Conservation (phyloP, 2,797 vertebrate genomes). For the Gorsachius magnificus region DNA sequence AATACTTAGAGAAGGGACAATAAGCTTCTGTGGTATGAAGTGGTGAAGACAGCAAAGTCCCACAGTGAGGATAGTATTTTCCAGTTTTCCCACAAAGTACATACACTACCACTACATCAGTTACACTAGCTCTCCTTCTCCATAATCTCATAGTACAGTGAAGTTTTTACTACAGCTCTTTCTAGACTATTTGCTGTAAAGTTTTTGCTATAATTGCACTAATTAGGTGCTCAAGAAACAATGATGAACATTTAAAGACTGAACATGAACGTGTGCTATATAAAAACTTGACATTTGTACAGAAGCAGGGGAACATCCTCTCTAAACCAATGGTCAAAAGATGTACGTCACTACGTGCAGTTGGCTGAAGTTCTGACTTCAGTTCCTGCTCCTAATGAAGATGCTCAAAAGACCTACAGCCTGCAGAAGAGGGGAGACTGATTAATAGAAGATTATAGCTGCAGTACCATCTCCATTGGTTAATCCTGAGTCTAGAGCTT, state of each 20-base stretch:
- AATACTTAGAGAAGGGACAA: background rate
- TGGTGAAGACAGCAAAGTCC: background rate
- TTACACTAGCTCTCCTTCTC: background rate
- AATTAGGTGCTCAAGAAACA: background rate
- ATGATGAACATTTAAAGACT: background rate
- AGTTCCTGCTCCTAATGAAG: background rate
- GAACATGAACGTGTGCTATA: background rate
- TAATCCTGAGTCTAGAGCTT: background rate
- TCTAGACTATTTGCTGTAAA: background rate
- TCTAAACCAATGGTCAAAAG: no score
- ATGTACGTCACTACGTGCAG: rapidly evolving
- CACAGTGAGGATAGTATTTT: background rate
- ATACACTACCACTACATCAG: background rate
- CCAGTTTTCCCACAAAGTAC: background rate
- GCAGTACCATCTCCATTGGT: background rate
- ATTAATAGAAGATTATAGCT: background rate
- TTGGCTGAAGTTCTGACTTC: background rate
- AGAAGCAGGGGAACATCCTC: background rate
- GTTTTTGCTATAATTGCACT: background rate
- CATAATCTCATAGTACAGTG: background rate
- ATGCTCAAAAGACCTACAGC: background rate
- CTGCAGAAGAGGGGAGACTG: background rate
- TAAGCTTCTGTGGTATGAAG: background rate
- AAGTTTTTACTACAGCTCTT: background rate
- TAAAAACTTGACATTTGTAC: background rate